Base-by-base conservation (phyloP, 2,888 invertebrate species). In the Malacosoma neustria region DNA sequence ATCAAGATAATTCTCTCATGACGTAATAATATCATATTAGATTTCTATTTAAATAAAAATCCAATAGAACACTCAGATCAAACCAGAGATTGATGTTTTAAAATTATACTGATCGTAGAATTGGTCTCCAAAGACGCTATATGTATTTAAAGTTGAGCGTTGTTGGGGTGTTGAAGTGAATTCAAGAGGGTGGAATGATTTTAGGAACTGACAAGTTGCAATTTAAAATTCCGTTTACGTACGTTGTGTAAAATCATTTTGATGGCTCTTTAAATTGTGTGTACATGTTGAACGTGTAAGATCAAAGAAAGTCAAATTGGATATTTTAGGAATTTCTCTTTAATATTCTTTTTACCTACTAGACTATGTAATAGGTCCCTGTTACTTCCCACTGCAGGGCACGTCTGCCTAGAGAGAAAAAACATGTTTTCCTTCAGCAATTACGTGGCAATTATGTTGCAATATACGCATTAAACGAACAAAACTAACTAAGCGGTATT, bases 111-210 rank as follows among this genome's bases (percentile, higher is more conserved):
- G 22, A 22, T 22, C 22, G 9, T 22, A 9, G 9, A 22, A 22
- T 9, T 2, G 22, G 22, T 4, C 7, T 66, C 62, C 54, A 61
- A 64, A 64, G 67, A 72, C 63, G 58, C 52, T 65, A 68, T 73
- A 72, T 72, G 73, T 72, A 62, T 65, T 61, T 60, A 49, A 54
- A 69, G 72, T 71, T 73, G 73, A 76, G 70, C 62, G 66, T 64
- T 61, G 61, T 72, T 72, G 67, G 61, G 61, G 62, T 51, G 58
- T 51, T 55, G 55, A 61, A 48, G 59, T 62, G 61, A 57, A 56
- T 51, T 49, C 39, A 39, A 15, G 51, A 46, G 54, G 48, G 55
- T 51, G 50, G 46, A 40, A 38, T 38, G 49, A 32, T 46, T 32
- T 32, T 22, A 34, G 33, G 29, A 48, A 47, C 44, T 43, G 41